phyloP scores from a whole-genome alignment of 2,797 vertebrate genomes.

The Arnoldichthys spilopterus region DNA sequence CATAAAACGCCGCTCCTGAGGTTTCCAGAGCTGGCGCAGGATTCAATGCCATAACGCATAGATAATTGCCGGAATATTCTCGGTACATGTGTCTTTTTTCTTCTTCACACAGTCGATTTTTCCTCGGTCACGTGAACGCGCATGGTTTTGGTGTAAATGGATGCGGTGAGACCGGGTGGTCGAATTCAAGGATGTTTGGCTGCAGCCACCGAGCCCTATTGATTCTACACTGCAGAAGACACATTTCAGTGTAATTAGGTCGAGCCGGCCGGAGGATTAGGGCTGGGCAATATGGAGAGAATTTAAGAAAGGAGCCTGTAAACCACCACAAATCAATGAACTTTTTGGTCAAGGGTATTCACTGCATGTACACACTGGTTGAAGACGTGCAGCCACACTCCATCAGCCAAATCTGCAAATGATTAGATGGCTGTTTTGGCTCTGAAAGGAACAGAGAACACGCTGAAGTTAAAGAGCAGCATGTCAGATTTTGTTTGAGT shows the following conservation, averaged over 20 bases:
- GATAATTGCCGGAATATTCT: conserved; percentile 3
- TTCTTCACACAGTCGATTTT: neutral
- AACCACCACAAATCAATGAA: neutral
- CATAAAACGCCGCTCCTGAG: conserved; percentile 41
- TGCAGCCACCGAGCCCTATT: conserved; percentile 30
- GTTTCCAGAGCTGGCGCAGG: conserved; percentile 33
- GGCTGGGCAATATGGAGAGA: conserved; percentile 37
- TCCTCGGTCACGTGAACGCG: neutral
- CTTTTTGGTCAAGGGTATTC: neutral
- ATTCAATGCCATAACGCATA: conserved; percentile 15
- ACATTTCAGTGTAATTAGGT: conserved; percentile 36
- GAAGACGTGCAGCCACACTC: neutral
- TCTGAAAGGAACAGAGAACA: neutral
- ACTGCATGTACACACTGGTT: neutral
- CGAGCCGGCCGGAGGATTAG: conserved; percentile 29
- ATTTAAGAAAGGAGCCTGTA: neutral
- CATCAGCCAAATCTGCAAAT: neutral
- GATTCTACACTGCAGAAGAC: conserved; percentile 12
- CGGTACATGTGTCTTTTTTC: neutral
- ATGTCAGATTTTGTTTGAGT: neutral
- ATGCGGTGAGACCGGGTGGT: conserved; percentile 24
- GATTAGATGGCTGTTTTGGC: conserved; percentile 16
- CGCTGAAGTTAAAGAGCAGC: neutral
- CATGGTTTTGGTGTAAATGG: neutral
- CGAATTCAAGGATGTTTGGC: conserved; percentile 31